These are phyloP conservation scores for Dipodomys stephensi DNA, from an alignment of 2,113 vertebrate species.

Conservation along the genomic window DNA sequence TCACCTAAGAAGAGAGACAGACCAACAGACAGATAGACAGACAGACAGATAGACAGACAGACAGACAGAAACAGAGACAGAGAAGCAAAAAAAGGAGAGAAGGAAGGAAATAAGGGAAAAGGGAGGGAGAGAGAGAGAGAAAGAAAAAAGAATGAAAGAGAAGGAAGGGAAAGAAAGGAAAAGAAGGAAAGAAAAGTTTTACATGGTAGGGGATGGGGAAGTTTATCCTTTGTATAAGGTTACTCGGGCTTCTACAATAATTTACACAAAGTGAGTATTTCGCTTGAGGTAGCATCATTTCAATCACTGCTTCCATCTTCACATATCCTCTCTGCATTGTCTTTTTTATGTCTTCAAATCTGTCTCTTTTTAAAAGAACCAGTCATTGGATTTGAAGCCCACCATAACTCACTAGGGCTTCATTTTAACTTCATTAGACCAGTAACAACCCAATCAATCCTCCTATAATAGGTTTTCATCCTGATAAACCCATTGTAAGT, in stretches of 20 bases:
- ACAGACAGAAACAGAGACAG: too few relatives aligned
- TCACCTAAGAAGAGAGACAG: not conserved
- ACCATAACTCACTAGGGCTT: not conserved
- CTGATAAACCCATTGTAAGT: too few relatives aligned
- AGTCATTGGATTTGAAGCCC: not conserved
- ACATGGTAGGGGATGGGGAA: not conserved
- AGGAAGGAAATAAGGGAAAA: too few relatives aligned
- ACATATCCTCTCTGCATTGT: not conserved
- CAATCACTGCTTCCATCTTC: not conserved
- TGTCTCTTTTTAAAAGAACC: conserved; percentile 30
- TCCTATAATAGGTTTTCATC: too few relatives aligned
- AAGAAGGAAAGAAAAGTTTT: not conserved
- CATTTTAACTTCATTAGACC: conserved; percentile 30
- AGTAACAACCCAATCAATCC: not conserved
- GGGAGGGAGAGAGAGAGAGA: too few relatives aligned
- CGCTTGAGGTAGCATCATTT: not conserved
- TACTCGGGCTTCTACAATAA: not conserved
- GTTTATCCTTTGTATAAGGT: not conserved
- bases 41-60: too few relatives aligned
- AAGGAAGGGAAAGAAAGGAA: too few relatives aligned
- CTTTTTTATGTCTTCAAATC: conserved; percentile 24
- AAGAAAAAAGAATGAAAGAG: too few relatives aligned
- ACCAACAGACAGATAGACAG: too few relatives aligned
- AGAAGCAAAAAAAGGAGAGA: too few relatives aligned
- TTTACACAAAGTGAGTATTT: not conserved